Base-by-base conservation (phyloP, 2,888 invertebrate genomes). In the Athrips mouffetella region DNA sequence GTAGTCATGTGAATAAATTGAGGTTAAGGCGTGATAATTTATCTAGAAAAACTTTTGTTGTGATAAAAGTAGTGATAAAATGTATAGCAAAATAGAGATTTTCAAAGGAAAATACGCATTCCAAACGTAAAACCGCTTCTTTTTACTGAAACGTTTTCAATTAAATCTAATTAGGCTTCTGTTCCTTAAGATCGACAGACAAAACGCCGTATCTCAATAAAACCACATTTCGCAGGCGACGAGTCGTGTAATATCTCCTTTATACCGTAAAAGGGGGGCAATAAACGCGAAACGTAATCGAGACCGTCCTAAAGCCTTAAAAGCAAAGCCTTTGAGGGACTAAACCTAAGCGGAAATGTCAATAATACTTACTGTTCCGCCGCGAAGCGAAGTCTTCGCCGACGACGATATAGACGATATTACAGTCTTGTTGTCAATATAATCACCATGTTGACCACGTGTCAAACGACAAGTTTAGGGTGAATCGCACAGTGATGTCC, bases 371-470 rank as follows among this genome's bases (percentile, higher is more conserved):
- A 42, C 42, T 5, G 29, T 18, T 37, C 11, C 18, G 37, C 37
- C n/a, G 37, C 13, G 21, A 1, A 1, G 16, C 15, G 33, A 15
- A 13, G 33, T 16, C 15, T 15, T 8, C 33, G 13, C 15, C 33
- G 13, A 15, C 5, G 13, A 2, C 3, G 16, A 33, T 16, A 2
- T 7, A 8, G 11, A 2, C 5, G 18, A 1, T 20, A 0, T 37
- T 37, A 10, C 20, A n/a, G 20, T 6, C n/a, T 20, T 37, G 37
- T 37, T 37, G 37, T 37, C 37, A 37, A 37, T 42, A 16, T 25
- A 42, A 42, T 45, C 27, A 31, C 45, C 49, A 49, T 49, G 31
- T 20, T 40, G 30, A 16, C 31, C 49, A 49, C 40, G 45, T 40
- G 45, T 45, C 29, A 25, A 41, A 15, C 25, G 40, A 41, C 40